Conservation (phyloP, 2,113 vertebrate genomes). For the Euleptes europaea region DNA sequence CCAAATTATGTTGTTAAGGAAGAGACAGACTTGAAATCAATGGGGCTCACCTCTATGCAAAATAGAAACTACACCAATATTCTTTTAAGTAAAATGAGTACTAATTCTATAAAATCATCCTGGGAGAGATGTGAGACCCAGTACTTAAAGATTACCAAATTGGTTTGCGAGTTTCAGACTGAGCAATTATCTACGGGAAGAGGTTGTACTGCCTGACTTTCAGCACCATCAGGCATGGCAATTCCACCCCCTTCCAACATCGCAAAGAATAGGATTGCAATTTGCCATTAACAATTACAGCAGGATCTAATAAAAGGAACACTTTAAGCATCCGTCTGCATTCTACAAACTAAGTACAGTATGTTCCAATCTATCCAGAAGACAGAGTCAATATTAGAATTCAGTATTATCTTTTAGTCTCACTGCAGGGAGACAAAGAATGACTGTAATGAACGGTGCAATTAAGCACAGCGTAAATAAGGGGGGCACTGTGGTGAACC, state of each 20-base stretch:
- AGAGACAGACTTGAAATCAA: background rate
- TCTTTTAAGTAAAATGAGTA: background rate
- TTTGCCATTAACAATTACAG: slow-evolving; percentile 65
- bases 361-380: slow-evolving; percentile 65
- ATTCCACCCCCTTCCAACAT: slow-evolving; percentile 48
- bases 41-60: background rate
- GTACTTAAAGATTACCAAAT: slow-evolving; percentile 20
- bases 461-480: background rate
- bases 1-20: background rate
- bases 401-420: slow-evolving; percentile 44
- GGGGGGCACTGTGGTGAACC: background rate
- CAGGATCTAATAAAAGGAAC: slow-evolving; percentile 69
- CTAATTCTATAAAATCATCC: background rate
- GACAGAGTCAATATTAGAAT: slow-evolving; percentile 49
- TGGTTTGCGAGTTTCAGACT: slow-evolving; percentile 38
- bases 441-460: slow-evolving; percentile 15
- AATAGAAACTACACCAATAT: slow-evolving; percentile 12
- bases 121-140: slow-evolving; percentile 15
- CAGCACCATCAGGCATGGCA: slow-evolving; percentile 59
- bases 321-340: slow-evolving; percentile 43
- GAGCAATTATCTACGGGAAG: slow-evolving; percentile 33
- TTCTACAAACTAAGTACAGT: slow-evolving; percentile 16
- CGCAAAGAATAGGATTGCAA: slow-evolving; percentile 37
- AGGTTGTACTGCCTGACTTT: slow-evolving; percentile 49
- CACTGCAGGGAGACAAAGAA: slow-evolving; percentile 8